Percentiles rank a stretch among this genome's conserved stretches.
These are phyloP conservation scores for Catharus minimus DNA, from an alignment of 2,113 vertebrate genomes.

Conservation along the genomic window DNA sequence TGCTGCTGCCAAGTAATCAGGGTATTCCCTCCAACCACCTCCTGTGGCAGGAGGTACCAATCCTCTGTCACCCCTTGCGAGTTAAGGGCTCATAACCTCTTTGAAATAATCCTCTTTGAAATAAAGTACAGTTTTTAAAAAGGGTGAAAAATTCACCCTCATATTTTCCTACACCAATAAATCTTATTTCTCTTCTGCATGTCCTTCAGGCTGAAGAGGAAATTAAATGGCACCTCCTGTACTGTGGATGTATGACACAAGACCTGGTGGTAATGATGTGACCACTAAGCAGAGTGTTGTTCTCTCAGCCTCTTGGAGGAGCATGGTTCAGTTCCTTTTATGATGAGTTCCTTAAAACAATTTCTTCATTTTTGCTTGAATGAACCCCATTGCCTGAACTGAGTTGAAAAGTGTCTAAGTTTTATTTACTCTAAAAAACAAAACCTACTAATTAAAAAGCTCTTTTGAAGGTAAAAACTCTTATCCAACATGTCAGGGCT, in stretches of 20 bases:
- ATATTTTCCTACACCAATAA: background rate
- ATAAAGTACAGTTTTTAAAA: background rate
- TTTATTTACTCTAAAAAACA: background rate
- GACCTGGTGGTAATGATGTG: background rate
- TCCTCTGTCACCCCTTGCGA: background rate
- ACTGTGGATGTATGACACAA: background rate
- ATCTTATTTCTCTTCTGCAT: background rate
- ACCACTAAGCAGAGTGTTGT: background rate
- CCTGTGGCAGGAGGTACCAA: background rate
- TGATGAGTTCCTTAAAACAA: background rate
- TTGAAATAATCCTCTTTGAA: background rate
- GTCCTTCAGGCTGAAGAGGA: background rate
- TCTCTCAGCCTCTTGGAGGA: background rate
- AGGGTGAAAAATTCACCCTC: background rate
- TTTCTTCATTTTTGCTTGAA: background rate
- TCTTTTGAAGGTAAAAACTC: background rate
- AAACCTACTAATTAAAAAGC: background rate
- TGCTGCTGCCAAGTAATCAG: background rate
- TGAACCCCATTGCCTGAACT: background rate
- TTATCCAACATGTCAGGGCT: background rate
- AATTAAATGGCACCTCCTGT: background rate
- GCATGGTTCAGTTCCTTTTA: background rate
- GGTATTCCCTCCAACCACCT: background rate
- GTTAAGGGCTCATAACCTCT: background rate
- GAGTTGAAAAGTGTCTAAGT: background rate